These are phyloP conservation scores for Dascillus cervinus DNA, from an alignment of 2,888 invertebrate species.

Conservation along the genomic window DNA sequence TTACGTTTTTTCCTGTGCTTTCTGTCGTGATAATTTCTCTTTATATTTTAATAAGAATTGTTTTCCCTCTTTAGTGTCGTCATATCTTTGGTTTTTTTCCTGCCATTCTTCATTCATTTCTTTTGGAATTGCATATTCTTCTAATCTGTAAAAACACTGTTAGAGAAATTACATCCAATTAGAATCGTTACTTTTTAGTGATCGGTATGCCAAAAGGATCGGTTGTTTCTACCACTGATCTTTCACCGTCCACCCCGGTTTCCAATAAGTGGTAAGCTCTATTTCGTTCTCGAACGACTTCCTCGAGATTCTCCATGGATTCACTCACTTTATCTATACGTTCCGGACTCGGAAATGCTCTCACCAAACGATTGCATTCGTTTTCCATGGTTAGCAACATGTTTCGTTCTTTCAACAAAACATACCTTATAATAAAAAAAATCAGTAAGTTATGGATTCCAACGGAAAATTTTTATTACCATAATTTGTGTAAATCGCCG, in stretches of 20 bases:
- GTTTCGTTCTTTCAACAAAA: conserved; percentile 90
- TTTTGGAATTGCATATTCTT: conserved; percentile 60
- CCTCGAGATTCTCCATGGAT: conserved; percentile 90
- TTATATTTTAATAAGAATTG: conserved; percentile 55
- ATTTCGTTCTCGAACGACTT: conserved; percentile 87
- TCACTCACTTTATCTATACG: conserved; percentile 88
- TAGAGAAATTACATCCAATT: conserved; percentile 1
- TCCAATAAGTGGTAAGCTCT: conserved; percentile 82
- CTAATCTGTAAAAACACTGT: conserved; percentile 33
- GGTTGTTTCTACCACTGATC: conserved; percentile 53
- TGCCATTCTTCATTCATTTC: conserved; percentile 60
- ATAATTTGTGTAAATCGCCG: conserved; percentile 90
- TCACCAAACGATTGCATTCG: conserved; percentile 57
- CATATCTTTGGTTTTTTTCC: conserved; percentile 46
- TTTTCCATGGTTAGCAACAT: conserved; percentile 96
- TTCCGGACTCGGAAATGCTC: conserved; percentile 84
- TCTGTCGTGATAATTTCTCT: conserved; percentile 47
- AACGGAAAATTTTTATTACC: conserved; percentile 50
- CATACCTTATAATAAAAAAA: conserved; percentile 49
- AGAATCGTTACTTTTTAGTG: conserved; percentile 41
- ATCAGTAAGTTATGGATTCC: neutral
- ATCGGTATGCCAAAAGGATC: conserved; percentile 56
- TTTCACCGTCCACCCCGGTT: conserved; percentile 78
- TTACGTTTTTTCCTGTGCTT: conserved; percentile 7
- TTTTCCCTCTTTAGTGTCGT: conserved; percentile 53